phyloP scores from a whole-genome alignment of 2,113 vertebrate species.

The Trichechus manatus region DNA sequence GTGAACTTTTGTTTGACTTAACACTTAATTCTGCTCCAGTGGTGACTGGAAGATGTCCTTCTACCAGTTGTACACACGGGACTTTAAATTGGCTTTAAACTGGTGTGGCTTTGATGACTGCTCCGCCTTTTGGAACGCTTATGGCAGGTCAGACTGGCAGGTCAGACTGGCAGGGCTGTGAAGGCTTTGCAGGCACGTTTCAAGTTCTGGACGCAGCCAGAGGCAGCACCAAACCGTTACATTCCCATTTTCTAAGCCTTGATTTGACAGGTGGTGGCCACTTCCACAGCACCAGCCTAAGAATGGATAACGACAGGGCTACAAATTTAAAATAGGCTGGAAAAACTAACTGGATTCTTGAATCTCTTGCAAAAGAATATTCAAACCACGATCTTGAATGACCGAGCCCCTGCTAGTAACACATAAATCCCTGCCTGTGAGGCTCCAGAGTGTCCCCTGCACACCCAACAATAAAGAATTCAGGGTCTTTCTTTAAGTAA shows the following conservation, averaged over 20 bases:
- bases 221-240: background rate
- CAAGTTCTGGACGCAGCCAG: background rate
- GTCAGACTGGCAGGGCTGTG: background rate
- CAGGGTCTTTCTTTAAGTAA: constrained; percentile 20
- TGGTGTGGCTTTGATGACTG: background rate
- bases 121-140: background rate
- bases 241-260: background rate
- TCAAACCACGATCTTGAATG: constrained; percentile 25
- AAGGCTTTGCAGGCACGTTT: background rate
- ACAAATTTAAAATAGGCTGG: constrained; percentile 43
- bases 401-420: background rate
- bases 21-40: background rate
- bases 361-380: constrained; percentile 45
- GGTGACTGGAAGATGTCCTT: background rate
- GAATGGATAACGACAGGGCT: background rate
- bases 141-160: background rate
- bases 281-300: background rate
- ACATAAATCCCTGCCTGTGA: constrained; percentile 5
- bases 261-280: background rate
- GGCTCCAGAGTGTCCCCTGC: background rate
- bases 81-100: background rate
- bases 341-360: background rate
- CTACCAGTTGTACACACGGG: background rate
- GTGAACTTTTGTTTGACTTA: background rate
- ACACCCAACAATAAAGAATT: constrained; percentile 54